phyloP scores from a whole-genome alignment of 2,888 invertebrate genomes.

The Abscondita cerata region DNA sequence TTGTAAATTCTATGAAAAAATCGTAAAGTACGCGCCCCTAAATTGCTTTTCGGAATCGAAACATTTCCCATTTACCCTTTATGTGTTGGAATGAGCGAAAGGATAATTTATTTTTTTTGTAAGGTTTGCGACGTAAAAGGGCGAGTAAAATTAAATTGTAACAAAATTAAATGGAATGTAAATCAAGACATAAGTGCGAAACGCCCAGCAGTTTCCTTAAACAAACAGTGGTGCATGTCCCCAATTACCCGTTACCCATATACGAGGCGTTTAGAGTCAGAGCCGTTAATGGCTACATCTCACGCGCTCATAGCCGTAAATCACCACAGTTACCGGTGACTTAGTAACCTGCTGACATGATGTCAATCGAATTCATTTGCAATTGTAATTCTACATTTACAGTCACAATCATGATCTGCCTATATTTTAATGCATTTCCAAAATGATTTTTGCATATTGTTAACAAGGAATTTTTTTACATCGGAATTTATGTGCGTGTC shows the following conservation, averaged over 20 bases:
- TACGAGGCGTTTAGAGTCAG: slow-evolving; percentile 53
- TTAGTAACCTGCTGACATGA: slow-evolving; percentile 33
- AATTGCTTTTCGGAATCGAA: background rate
- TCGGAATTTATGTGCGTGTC: background rate
- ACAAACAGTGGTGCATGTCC: slow-evolving; percentile 52
- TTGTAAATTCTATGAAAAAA: slow-evolving; percentile 4
- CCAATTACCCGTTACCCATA: slow-evolving; percentile 53
- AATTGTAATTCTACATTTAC: slow-evolving; percentile 26
- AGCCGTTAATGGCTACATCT: slow-evolving; percentile 48
- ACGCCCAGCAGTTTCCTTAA: slow-evolving; percentile 50
- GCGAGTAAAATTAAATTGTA: slow-evolving; percentile 36
- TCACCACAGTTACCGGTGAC: slow-evolving; percentile 43
- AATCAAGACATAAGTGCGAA: slow-evolving; percentile 43
- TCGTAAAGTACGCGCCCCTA: background rate
- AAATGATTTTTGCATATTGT: too few relatives aligned
- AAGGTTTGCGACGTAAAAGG: slow-evolving; percentile 24
- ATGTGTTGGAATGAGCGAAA: slow-evolving; percentile 3
- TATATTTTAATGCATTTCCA: background rate
- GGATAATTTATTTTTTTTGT: slow-evolving; percentile 26
- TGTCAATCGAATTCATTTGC: slow-evolving; percentile 32
- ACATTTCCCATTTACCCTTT: slow-evolving; percentile 12
- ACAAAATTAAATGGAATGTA: slow-evolving; percentile 35
- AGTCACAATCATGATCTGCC: slow-evolving; percentile 16
- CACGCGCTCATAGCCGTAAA: slow-evolving; percentile 51
- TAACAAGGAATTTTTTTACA: too few relatives aligned